Percentiles rank a stretch among this genome's conserved stretches.
phyloP scores from a whole-genome alignment of 2,888 invertebrate genomes.

The Baccha elongata region DNA sequence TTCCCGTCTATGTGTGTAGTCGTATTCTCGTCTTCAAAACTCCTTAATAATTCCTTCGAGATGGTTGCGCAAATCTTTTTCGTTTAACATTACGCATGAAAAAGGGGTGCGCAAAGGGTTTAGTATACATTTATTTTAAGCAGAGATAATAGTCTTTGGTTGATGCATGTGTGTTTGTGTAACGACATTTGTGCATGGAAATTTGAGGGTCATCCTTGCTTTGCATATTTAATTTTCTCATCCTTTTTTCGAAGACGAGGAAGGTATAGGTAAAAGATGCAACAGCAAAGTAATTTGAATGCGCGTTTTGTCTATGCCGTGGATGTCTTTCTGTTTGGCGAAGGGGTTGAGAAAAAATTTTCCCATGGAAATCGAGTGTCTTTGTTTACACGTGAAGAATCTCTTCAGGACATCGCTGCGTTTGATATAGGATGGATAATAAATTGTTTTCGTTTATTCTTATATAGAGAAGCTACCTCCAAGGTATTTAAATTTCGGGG shows the following conservation, averaged over 20 bases:
- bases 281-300: slow-evolving; percentile 66
- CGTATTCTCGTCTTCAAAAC: background rate
- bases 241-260: slow-evolving; percentile 47
- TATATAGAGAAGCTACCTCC: background rate
- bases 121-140: slow-evolving; percentile 3
- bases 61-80: slow-evolving; percentile 66
- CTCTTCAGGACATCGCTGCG: slow-evolving; percentile 61
- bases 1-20: slow-evolving; percentile 28
- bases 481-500: slow-evolving; percentile 52
- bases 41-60: slow-evolving; percentile 52
- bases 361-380: slow-evolving; percentile 72
- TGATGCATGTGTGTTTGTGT: slow-evolving; percentile 15
- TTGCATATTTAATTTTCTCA: slow-evolving; percentile 74
- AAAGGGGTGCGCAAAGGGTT: slow-evolving; percentile 65
- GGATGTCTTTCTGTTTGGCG: slow-evolving; percentile 22
- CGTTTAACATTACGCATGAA: slow-evolving; percentile 38
- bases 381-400: slow-evolving; percentile 71
- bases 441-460: slow-evolving; percentile 54
- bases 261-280: slow-evolving; percentile 36
- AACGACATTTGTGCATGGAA: slow-evolving; percentile 44
- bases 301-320: slow-evolving; percentile 45
- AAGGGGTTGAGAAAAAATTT: slow-evolving; percentile 67
- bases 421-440: slow-evolving; percentile 65
- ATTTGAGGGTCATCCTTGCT: slow-evolving; percentile 72
- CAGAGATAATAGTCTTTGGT: slow-evolving; percentile 60